Evolutionary conservation across 1,140 invertebrate species (phyloP).

Genomic region (Sinonovacula constricta): DNA sequence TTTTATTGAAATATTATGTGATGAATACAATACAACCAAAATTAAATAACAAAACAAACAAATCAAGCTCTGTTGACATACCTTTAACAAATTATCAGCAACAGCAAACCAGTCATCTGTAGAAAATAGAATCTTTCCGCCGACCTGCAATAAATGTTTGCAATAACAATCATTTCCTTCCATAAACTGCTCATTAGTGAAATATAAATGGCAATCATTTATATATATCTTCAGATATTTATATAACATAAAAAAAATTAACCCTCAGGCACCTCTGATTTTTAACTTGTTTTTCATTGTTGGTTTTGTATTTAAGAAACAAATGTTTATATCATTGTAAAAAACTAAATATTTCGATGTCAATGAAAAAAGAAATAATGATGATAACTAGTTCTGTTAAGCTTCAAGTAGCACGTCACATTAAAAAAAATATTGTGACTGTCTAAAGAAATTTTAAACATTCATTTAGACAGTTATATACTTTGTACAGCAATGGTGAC

Average conservation of each 20-base stretch:
- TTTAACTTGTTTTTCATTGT: neutral
- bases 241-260: too few relatives aligned
- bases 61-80: constrained; percentile 60
- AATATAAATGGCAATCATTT: too few relatives aligned
- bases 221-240: neutral
- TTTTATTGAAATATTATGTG: neutral
- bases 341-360: too few relatives aligned
- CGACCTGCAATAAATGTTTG: constrained; percentile 67
- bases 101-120: constrained; percentile 86
- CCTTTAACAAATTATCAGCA: constrained; percentile 84
- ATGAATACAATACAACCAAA: too few relatives aligned
- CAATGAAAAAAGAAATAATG: too few relatives aligned
- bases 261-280: neutral
- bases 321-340: neutral
- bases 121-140: constrained; percentile 83
- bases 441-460: too few relatives aligned
- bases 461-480: too few relatives aligned
- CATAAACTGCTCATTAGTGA: neutral
- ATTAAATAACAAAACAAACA: too few relatives aligned
- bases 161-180: neutral
- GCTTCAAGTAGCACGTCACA: too few relatives aligned
- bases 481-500: too few relatives aligned
- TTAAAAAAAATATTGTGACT: too few relatives aligned
- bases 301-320: neutral
- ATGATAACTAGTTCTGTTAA: too few relatives aligned